Percentiles rank a stretch among this genome's conserved stretches.
These are phyloP conservation scores for Stenoptilia bipunctidactyla DNA, from an alignment of 2,888 invertebrate species.

Conservation along the genomic window DNA sequence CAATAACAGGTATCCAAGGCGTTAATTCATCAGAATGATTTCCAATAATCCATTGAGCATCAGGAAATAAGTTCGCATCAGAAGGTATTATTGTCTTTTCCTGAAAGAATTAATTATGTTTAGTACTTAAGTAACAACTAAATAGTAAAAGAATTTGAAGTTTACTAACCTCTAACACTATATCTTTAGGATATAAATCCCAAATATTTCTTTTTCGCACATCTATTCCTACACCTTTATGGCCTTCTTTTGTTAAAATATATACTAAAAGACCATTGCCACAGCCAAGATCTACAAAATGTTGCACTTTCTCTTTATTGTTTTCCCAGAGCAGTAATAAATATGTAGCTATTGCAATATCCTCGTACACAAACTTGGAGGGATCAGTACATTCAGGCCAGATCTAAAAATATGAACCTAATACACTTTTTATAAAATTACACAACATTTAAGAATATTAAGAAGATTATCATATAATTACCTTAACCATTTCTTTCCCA, in stretches of 20 bases:
- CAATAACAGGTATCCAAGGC: conserved; percentile 96
- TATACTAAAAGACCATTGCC: conserved; percentile 96
- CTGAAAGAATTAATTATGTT: conserved; percentile 41
- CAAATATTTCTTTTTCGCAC: conserved; percentile 89
- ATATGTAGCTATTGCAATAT: conserved; percentile 93
- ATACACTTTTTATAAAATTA: conserved; percentile 1
- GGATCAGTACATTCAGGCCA: conserved; percentile 97
- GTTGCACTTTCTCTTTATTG: conserved; percentile 33
- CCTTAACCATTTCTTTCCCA: conserved; percentile 79
- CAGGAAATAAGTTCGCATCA: conserved; percentile 74
- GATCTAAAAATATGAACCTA: conserved; percentile 67
- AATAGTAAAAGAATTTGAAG: not conserved
- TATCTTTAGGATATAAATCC: conserved; percentile 79
- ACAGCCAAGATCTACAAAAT: conserved; percentile 96
- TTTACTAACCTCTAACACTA: conserved; percentile 72
- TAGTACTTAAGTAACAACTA: not conserved
- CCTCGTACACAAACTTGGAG: conserved; percentile 95
- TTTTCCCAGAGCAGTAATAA: conserved; percentile 83
- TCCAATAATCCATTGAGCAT: conserved; percentile 94
- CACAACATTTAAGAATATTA: too few species aligned
- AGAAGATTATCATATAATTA: conserved; percentile 10
- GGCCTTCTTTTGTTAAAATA: conserved; percentile 87
- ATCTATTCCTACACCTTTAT: conserved; percentile 86
- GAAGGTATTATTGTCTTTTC: conserved; percentile 78
- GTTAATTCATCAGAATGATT: conserved; percentile 99